These are phyloP conservation scores for Tachina lurida DNA, from an alignment of 2,888 invertebrate species.

Conservation along the genomic window DNA sequence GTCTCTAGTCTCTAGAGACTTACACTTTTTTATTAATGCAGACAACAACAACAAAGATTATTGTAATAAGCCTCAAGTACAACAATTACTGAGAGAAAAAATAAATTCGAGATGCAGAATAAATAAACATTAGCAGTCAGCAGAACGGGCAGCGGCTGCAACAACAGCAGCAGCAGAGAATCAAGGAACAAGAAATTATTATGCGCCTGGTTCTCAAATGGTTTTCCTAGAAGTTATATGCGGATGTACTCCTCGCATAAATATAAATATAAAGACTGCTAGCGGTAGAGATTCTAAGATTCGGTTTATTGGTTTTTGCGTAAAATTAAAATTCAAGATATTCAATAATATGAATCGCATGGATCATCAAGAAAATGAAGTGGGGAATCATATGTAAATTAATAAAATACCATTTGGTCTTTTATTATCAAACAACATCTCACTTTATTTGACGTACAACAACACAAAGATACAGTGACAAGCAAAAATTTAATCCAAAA, in stretches of 20 bases:
- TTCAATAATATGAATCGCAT: conserved; percentile 48
- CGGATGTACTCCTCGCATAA: conserved; percentile 12
- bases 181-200: conserved; percentile 31
- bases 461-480: conserved; percentile 10
- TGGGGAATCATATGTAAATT: conserved; percentile 46
- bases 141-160: not conserved
- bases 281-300: conserved; percentile 7
- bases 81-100: conserved; percentile 16
- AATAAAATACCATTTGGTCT: conserved; percentile 37
- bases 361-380: conserved; percentile 24
- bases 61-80: conserved; percentile 6
- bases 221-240: conserved; percentile 54
- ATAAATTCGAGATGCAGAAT: conserved; percentile 19
- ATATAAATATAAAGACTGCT: not conserved
- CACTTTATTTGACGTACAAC: conserved; percentile 5
- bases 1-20: conserved; percentile 49
- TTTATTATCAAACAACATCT: conserved; percentile 41
- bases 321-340: conserved; percentile 6
- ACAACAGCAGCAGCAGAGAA: not conserved
- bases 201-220: conserved; percentile 47
- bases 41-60: conserved; percentile 22
- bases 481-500: not conserved
- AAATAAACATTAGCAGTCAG: conserved; percentile 36
- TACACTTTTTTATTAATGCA: conserved; percentile 1
- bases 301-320: conserved; percentile 3